Evolutionary conservation across 23 tunicate genomes (phyloP), one percentile per base, ranked within the genome.

Genomic region (Trididemnum miniatum): DNA sequence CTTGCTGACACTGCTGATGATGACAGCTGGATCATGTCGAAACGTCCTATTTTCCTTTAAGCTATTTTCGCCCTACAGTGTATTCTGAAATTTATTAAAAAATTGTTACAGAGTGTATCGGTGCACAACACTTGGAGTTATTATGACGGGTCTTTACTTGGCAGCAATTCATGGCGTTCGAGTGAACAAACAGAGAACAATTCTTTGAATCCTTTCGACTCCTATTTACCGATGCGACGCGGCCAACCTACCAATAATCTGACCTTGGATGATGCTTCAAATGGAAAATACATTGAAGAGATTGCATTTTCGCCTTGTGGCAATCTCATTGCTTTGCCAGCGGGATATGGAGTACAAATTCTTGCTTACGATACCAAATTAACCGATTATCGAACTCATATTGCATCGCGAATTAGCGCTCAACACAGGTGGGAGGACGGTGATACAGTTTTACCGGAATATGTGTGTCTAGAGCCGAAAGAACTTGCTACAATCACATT

Each of bases 231-330:
- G 1, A 3, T 86, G 12, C 84, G 72, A 1, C 71, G 90, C 1
- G 90, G 90, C 27, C 36, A 29, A 49, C 49, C 90, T 0, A 86
- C 90, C 25, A 52, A 86, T 62, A 20, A 59, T 31, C 33, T 71
- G 22, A 35, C 20, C 7, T 62, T 35, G 31, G 80, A 69, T 23
- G 82, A 59, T 26, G 12, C 7, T 49, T 84, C 63, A 31, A 71
- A 71, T 60, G 35, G 34, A 0, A 84, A 82, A 0, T 91, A 81
- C 72, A 85, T 91, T 22, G 79, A 86, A 69, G 97, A 85, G 77
- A 79, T 81, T 9, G 63, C 80, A 33, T 91, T 85, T 51, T 85
- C 97, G n/a, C 84, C 90, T 12, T 91, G 97, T 39, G 97, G 97
- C 33, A 71, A 80, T 24, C 65, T 91, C 1, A 73, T 91, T 25